These are phyloP conservation scores for Sthenelais limicola DNA, from an alignment of 2,888 invertebrate species.

Conservation along the genomic window DNA sequence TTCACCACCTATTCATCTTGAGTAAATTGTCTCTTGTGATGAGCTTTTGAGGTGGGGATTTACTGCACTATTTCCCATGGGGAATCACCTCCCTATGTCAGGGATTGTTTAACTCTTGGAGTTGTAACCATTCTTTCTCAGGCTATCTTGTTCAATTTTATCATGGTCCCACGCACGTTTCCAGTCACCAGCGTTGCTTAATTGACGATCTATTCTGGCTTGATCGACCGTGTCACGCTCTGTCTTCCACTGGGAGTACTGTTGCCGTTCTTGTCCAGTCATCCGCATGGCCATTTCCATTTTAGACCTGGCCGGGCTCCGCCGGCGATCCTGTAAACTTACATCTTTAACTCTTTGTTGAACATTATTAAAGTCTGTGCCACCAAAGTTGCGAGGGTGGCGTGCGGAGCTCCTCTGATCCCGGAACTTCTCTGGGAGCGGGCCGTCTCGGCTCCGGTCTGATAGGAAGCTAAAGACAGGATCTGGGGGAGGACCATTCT, in stretches of 20 bases:
- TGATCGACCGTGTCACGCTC: constrained; percentile 67
- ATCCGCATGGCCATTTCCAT: constrained; percentile 65
- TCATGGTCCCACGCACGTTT: constrained; percentile 69
- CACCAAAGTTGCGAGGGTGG: constrained; percentile 70
- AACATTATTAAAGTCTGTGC: constrained; percentile 63
- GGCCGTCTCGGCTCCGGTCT: constrained; percentile 62
- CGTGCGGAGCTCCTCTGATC: constrained; percentile 44
- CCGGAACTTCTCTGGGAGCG: constrained; percentile 20
- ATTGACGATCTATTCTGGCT: constrained; percentile 63
- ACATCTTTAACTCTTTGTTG: constrained; percentile 60
- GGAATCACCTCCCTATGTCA: too few relatives aligned
- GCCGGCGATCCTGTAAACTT: constrained; percentile 38
- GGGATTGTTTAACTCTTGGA: too few relatives aligned
- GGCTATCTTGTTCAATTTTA: constrained; percentile 58
- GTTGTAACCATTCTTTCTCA: too few relatives aligned
- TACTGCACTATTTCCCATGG: too few relatives aligned
- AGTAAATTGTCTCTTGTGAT: too few relatives aligned
- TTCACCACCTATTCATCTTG: too few relatives aligned
- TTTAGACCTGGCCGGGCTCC: constrained; percentile 54
- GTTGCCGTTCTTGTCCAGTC: constrained; percentile 67
- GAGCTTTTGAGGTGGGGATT: too few relatives aligned
- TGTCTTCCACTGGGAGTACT: constrained; percentile 67
- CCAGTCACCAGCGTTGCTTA: constrained; percentile 66
- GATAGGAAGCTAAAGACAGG: constrained; percentile 67
- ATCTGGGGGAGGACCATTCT: constrained; percentile 68